A percentile compares a stretch with the other conserved stretches of the same genome.
Evolutionary conservation across 2,797 vertebrate genomes (phyloP).

Genomic region (Sphenodon punctatus): DNA sequence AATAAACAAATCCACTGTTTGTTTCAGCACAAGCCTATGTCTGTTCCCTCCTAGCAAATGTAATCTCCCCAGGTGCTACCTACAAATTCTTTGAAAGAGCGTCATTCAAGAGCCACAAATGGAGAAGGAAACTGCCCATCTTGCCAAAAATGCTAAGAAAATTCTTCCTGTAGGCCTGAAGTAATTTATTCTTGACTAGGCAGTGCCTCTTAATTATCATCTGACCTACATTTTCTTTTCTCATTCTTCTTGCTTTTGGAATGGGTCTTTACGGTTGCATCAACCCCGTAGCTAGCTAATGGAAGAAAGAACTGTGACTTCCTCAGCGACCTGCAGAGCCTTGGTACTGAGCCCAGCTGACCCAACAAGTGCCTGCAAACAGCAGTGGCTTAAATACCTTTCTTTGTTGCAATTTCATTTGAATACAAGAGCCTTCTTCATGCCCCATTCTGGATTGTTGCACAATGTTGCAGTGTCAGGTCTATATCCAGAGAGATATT

Average conservation of each 20-base stretch:
- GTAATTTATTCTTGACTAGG: not conserved
- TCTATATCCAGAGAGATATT: too few relatives aligned
- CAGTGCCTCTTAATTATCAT: constrained; percentile 1
- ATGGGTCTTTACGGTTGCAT: constrained; percentile 8
- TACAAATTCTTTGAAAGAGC: not conserved
- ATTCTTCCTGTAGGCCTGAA: not conserved
- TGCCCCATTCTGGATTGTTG: not conserved
- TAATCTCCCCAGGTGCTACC: not conserved
- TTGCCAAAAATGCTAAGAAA: constrained; percentile 35
- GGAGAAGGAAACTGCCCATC: not conserved
- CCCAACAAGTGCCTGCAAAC: not conserved
- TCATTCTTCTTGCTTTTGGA: constrained; percentile 42
- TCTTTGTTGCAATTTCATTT: not conserved
- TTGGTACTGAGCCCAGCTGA: not conserved
- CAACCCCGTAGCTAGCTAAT: not conserved
- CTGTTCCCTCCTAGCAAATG: not conserved
- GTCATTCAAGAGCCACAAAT: not conserved
- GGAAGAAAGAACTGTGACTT: not conserved
- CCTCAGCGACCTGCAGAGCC: not conserved
- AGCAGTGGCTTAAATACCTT: not conserved
- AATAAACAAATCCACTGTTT: too few relatives aligned
- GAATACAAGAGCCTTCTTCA: not conserved
- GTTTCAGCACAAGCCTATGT: not conserved
- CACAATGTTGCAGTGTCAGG: not conserved
- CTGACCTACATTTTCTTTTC: constrained; percentile 45